A percentile compares a stretch with the other conserved stretches of the same genome.
These are phyloP conservation scores for Ennomos erosarius DNA, from an alignment of 2,888 invertebrate species.

Conservation along the genomic window DNA sequence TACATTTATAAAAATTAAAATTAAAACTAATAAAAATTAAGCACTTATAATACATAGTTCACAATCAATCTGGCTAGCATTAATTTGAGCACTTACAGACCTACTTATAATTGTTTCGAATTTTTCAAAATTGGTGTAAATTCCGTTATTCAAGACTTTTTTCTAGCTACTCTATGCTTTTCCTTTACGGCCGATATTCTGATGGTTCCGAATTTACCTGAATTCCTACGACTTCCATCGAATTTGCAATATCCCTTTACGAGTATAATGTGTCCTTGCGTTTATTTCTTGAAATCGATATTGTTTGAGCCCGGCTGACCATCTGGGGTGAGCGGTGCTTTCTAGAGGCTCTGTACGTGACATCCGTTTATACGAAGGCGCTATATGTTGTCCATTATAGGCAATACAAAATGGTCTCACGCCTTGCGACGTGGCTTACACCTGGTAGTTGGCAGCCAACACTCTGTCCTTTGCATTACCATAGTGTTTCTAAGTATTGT, in stretches of 20 bases:
- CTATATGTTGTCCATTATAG: slow-evolving; percentile 29
- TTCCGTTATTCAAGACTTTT: slow-evolving; percentile 4
- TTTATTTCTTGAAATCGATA: slow-evolving; percentile 48
- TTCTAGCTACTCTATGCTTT: not conserved
- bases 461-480: slow-evolving; percentile 46
- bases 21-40: too few species aligned
- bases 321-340: slow-evolving; percentile 56
- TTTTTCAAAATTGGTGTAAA: not conserved
- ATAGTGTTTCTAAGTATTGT: slow-evolving; percentile 51
- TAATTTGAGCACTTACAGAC: too few species aligned
- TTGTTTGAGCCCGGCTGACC: slow-evolving; percentile 52
- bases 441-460: slow-evolving; percentile 49
- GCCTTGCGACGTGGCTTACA: slow-evolving; percentile 42
- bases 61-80: too few species aligned
- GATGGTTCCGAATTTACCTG: slow-evolving; percentile 1
- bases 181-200: slow-evolving; percentile 1
- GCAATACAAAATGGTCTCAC: slow-evolving; percentile 63
- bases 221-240: slow-evolving; percentile 5
- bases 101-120: slow-evolving; percentile 8
- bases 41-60: too few species aligned
- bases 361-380: slow-evolving; percentile 61
- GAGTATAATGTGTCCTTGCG: slow-evolving; percentile 29
- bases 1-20: too few species aligned
- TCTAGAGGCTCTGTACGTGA: slow-evolving; percentile 61
- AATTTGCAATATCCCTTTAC: slow-evolving; percentile 19